Percentiles rank a stretch among this genome's conserved stretches.
phyloP scores from a whole-genome alignment of 2,888 invertebrate genomes.

The Cephus spinipes region DNA sequence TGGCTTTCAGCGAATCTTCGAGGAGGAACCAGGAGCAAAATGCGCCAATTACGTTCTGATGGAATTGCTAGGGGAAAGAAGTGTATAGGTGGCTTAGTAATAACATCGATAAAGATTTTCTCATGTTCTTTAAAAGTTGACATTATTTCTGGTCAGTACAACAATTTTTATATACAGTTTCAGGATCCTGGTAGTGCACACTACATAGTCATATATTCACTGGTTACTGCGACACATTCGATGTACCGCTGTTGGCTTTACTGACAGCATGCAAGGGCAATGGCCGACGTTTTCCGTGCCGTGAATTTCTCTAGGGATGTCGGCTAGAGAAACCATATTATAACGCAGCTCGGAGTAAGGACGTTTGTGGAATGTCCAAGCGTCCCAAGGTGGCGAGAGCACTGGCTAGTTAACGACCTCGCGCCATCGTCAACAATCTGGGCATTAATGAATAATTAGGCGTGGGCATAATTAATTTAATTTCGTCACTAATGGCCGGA shows the following conservation, averaged over 20 bases:
- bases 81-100: background rate
- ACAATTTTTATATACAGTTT: background rate
- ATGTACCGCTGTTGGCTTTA: background rate
- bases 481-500: slow-evolving; percentile 14
- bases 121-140: background rate
- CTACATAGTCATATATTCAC: background rate
- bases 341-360: background rate
- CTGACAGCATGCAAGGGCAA: background rate
- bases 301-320: background rate
- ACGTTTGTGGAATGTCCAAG: background rate
- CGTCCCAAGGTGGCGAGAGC: background rate
- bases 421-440: slow-evolving; percentile 15
- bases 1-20: background rate
- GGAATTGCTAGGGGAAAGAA: background rate
- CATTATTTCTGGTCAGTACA: background rate
- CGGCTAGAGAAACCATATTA: background rate
- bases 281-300: background rate
- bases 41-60: background rate
- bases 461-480: slow-evolving; percentile 21
- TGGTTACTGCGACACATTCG: background rate
- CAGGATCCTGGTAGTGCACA: background rate
- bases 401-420: background rate
- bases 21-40: background rate
- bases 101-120: background rate
- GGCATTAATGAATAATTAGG: slow-evolving; percentile 18